A percentile compares a stretch with the other conserved stretches of the same genome.
Conservation (phyloP, 2,113 vertebrate species). For the Microtus oregoni region DNA sequence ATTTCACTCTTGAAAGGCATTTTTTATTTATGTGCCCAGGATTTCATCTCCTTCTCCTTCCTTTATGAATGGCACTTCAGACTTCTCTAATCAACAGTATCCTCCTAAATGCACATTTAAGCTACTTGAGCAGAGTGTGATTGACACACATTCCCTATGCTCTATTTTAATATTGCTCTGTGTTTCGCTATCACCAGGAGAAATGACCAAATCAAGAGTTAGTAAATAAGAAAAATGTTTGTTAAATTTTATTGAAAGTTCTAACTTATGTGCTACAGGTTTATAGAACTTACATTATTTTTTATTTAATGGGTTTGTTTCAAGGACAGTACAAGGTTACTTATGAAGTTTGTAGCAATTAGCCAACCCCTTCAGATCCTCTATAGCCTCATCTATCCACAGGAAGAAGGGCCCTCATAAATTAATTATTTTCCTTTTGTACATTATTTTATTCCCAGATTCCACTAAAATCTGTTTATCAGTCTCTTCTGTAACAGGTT, state of each 20-base stretch:
- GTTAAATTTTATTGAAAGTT: not conserved
- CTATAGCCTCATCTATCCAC: not conserved
- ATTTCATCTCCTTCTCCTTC: not conserved
- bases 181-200: constrained; percentile 1
- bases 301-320: not conserved
- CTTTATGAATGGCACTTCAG: not conserved
- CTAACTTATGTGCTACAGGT: not conserved
- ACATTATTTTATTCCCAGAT: not conserved
- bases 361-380: not conserved
- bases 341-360: not conserved
- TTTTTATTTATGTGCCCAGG: not conserved
- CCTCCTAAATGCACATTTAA: not conserved
- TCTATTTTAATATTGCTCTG: not conserved
- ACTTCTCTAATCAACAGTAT: not conserved
- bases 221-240: not conserved
- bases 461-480: not conserved
- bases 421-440: not conserved
- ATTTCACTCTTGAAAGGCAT: not conserved
- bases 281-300: not conserved
- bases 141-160: not conserved
- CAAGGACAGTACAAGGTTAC: not conserved
- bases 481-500: no score
- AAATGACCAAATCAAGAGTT: not conserved
- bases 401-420: not conserved
- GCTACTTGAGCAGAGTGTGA: not conserved